These are phyloP conservation scores for Enteromius argenteus DNA, from an alignment of 2,797 vertebrate genomes.

Conservation along the genomic window DNA sequence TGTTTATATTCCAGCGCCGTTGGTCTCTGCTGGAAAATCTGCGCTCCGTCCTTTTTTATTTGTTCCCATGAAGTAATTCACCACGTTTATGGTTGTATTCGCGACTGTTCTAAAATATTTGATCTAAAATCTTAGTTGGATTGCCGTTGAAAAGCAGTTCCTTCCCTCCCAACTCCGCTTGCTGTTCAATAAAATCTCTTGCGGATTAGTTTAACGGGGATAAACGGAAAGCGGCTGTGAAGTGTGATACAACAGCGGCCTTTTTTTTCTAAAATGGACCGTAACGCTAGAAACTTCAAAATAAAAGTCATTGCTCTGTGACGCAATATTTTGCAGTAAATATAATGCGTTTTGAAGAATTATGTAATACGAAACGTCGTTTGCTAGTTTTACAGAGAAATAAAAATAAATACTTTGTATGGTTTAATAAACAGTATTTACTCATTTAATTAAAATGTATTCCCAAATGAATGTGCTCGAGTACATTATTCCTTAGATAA, in stretches of 20 bases:
- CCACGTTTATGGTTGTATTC: neutral
- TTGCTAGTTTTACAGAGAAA: neutral
- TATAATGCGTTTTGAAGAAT: neutral
- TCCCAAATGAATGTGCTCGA: neutral
- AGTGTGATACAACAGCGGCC: neutral
- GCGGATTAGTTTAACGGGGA: conserved; percentile 45
- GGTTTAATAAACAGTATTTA: neutral
- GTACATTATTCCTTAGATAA: neutral
- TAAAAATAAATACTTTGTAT: neutral
- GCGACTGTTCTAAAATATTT: neutral
- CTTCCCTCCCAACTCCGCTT: neutral
- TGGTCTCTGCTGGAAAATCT: conserved; percentile 49
- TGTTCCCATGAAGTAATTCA: conserved; percentile 29
- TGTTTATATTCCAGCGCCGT: conserved; percentile 67
- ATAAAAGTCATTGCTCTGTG: conserved; percentile 46
- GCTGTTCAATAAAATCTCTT: neutral
- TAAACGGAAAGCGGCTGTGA: conserved; percentile 30
- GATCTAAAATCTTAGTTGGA: neutral
- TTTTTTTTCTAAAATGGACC: conserved; percentile 10
- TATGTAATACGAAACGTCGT: neutral
- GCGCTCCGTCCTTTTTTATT: conserved; percentile 18
- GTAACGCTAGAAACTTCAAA: conserved; percentile 27
- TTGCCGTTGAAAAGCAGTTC: neutral
- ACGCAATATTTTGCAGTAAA: neutral
- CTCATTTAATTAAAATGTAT: neutral